phyloP scores from a whole-genome alignment of 2,113 vertebrate species.

The Proteles cristata region DNA sequence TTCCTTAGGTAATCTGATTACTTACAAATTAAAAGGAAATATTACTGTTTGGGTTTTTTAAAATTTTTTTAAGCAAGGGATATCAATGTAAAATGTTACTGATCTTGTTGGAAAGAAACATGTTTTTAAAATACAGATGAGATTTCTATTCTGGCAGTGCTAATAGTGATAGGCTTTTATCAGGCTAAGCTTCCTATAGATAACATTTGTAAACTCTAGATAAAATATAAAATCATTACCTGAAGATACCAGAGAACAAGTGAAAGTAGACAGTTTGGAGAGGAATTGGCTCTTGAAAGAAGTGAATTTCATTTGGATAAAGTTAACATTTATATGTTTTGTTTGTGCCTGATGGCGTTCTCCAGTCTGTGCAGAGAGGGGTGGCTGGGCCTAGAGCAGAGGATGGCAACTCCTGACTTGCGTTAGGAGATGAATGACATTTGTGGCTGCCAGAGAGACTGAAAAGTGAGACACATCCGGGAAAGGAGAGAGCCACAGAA shows the following conservation, averaged over 20 bases:
- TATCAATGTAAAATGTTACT: background rate
- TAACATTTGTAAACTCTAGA: background rate
- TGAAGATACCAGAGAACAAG: background rate
- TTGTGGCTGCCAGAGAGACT: background rate
- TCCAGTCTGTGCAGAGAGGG: background rate
- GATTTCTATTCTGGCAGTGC: background rate
- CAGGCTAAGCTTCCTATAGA: background rate
- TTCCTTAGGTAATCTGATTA: conserved; percentile 34
- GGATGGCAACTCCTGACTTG: background rate
- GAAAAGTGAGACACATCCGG: background rate
- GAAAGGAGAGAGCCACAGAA: background rate
- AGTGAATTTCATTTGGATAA: background rate
- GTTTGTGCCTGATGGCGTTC: background rate
- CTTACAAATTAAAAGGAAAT: conserved; percentile 41
- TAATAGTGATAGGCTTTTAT: background rate
- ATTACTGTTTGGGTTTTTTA: background rate
- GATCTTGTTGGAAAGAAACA: background rate
- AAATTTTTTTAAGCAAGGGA: background rate
- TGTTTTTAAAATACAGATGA: background rate
- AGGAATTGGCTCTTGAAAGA: background rate
- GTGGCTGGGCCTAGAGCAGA: background rate
- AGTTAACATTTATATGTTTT: background rate
- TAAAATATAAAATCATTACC: background rate
- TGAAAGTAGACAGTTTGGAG: background rate
- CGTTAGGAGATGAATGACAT: background rate